A percentile compares a stretch with the other conserved stretches of the same genome.
These are phyloP conservation scores for Rhinoptilus africanus DNA, from an alignment of 2,113 vertebrate species.

Conservation along the genomic window DNA sequence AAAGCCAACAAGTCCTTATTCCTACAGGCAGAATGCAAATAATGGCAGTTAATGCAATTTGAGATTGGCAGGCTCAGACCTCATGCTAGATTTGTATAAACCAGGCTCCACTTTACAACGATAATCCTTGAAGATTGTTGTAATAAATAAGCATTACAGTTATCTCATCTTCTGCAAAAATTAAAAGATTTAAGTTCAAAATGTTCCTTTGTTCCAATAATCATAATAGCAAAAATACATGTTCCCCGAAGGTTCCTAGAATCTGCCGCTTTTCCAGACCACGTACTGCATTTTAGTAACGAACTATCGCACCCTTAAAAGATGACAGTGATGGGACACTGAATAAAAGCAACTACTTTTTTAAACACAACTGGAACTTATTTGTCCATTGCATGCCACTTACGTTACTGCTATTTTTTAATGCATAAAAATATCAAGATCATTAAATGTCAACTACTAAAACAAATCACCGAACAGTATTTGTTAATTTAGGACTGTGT, in stretches of 20 bases:
- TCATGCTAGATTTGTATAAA: not conserved
- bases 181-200: not conserved
- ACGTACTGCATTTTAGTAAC: conserved; percentile 51
- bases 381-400: conserved; percentile 60
- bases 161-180: not conserved
- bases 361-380: conserved; percentile 61
- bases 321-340: conserved; percentile 61
- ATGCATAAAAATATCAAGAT: conserved; percentile 68
- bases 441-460: conserved; percentile 55
- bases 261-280: conserved; percentile 47
- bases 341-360: conserved; percentile 13
- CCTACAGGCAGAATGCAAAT: not conserved
- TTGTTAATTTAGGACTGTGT: conserved; percentile 58
- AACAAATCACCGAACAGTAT: conserved; percentile 64
- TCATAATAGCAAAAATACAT: not conserved
- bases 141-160: not conserved
- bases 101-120: not conserved
- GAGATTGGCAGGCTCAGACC: not conserved
- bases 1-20: not conserved
- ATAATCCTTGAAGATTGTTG: not conserved
- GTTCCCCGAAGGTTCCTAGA: conserved; percentile 10
- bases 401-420: conserved; percentile 53
- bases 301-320: conserved; percentile 62
- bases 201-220: not conserved
- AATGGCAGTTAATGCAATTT: not conserved